Conservation (phyloP, 1,140 invertebrate species). For the Tetramorium parvispinum region DNA sequence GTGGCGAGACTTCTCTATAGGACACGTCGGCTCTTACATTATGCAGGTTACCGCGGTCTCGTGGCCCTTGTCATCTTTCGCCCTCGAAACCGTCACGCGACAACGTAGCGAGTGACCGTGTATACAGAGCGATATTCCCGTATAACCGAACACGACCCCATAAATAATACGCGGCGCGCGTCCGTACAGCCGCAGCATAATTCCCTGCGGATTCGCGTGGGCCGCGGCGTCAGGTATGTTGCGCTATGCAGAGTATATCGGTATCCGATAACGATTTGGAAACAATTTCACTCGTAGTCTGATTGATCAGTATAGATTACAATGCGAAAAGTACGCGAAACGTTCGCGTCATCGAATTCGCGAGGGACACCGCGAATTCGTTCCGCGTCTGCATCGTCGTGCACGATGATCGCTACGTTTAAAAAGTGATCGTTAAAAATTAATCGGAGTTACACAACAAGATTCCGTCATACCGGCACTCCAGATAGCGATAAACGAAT, state of each 20-base stretch:
- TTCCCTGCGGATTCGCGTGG: constrained; percentile 54
- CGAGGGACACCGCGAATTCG: not conserved
- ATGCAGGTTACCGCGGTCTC: constrained; percentile 36
- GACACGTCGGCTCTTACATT: constrained; percentile 31
- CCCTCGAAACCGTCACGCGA: constrained; percentile 45
- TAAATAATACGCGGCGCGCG: constrained; percentile 43
- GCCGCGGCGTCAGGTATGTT: not conserved
- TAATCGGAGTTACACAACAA: constrained; percentile 1
- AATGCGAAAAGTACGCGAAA: not conserved
- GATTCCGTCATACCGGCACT: not conserved
- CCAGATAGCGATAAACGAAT: constrained; percentile 26
- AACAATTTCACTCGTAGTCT: not conserved
- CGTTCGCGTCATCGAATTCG: not conserved
- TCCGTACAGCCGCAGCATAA: constrained; percentile 21
- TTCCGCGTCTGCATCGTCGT: no score
- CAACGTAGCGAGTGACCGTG: not conserved
- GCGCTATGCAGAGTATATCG: not conserved
- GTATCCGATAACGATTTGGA: not conserved
- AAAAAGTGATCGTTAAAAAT: not conserved
- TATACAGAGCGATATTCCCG: constrained; percentile 32
- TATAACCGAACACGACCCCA: constrained; percentile 24
- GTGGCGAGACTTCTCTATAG: not conserved
- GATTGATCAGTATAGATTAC: not conserved
- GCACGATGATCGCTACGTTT: not conserved
- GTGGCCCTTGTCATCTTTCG: constrained; percentile 50